Evolutionary conservation across 2,888 invertebrate genomes (phyloP), one percentile per base, ranked within the genome.

Genomic region (Callimorpha dominula): DNA sequence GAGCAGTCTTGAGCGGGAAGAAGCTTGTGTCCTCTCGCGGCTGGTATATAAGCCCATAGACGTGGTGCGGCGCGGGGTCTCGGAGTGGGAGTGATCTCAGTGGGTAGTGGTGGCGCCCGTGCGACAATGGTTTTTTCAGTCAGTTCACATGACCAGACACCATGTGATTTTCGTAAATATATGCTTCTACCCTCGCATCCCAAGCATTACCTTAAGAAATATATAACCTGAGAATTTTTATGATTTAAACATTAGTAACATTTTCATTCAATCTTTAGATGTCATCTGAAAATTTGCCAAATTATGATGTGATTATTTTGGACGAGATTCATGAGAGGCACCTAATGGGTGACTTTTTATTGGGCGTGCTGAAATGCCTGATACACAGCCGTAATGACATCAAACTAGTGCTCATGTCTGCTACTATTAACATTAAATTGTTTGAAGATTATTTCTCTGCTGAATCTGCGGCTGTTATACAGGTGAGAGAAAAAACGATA

Each of bases 241-340:
- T 31, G 31, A 31, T 31, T 31, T 43, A 4, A 8, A 42, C 0
- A 6, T 42, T 64, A 60, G 2, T 14, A 31, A 31, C 11, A 31
- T 31, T 14, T 20, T 12, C 4, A 31, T 60, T 60, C 0, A 60
- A 43, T n/a, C 86, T 91, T n/a, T 96, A 99, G 97, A 97, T 99
- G 87, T 97, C 97, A 0, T 96, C 97, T 75, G 99, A 99, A 89
- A 97, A 97, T 49, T 93, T 99, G 43, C 97, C 97, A 12, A 97
- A 97, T 78, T 99, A 99, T 91, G 98, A 99, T 93, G 98, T 99
- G 1, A 97, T 99, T 70, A 98, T 99, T 65, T 96, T 99, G 68
- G 99, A 99, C 90, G 99, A 99, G 95, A 98, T 99, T 17, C 99
- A 99, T 88, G 99, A 99, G 90, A 96, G 99, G 17, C 99, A 99